phyloP scores from a whole-genome alignment of 2,888 invertebrate species.

The Perithous albicinctus region DNA sequence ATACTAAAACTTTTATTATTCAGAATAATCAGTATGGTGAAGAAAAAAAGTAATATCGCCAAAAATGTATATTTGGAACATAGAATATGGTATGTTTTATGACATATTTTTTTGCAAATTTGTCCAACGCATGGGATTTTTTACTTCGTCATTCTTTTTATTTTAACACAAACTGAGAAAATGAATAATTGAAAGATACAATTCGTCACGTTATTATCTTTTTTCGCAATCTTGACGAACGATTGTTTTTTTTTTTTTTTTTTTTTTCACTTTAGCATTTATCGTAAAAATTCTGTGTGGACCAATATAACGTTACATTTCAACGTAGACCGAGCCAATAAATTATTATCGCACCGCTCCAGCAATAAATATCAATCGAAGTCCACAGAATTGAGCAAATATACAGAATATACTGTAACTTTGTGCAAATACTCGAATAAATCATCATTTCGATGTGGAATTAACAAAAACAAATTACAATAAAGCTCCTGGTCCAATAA shows the following conservation, averaged over 20 bases:
- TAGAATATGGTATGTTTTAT: too few relatives aligned
- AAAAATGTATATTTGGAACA: too few relatives aligned
- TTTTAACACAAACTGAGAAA: too few relatives aligned
- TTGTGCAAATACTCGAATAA: background rate
- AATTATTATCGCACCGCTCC: background rate
- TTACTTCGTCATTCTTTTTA: too few relatives aligned
- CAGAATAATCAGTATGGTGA: background rate
- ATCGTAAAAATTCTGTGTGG: background rate
- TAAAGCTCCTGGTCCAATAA: background rate
- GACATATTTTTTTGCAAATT: background rate
- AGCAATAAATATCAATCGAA: conserved; percentile 3
- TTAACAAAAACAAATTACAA: background rate
- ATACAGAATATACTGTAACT: background rate
- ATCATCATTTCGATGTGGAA: background rate
- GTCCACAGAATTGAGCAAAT: background rate
- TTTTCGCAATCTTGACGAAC: background rate
- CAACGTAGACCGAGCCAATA: background rate
- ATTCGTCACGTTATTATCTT: too few relatives aligned
- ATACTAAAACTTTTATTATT: background rate
- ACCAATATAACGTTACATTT: background rate
- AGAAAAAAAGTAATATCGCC: too few relatives aligned
- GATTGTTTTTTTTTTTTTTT: background rate
- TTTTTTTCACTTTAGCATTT: background rate
- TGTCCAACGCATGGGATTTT: background rate
- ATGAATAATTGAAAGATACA: too few relatives aligned